Base-by-base conservation (phyloP, 2,888 invertebrate genomes). In the Scaptomyza tumidula region DNA sequence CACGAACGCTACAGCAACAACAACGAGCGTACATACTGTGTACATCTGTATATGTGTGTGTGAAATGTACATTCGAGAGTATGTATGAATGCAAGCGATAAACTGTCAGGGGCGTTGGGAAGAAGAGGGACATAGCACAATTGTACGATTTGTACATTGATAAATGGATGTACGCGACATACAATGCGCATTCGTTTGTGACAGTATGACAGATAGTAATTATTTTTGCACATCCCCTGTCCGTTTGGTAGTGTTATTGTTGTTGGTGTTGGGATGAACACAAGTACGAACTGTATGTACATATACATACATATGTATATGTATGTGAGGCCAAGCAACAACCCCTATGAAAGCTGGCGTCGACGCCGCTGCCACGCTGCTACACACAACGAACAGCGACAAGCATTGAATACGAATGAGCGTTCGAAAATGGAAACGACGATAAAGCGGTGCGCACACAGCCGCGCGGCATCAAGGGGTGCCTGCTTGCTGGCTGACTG, bases 351-450 rank as follows among this genome's bases (percentile, higher is more conserved):
- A 58, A 54, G 75, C 55, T 66, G 44, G 49, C 63, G 58, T 49
- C 54, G 71, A 65, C 67, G 63, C 74, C 71, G 63, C 70, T 74
- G 61, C 29, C 16, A 49, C 52, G n/a, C n/a, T 31, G 64, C 65
- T 44, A 27, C 60, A 45, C 57, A 27, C 59, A 49, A 61, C 72
- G 62, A 64, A 66, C 71, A 72, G 71, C 71, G 78, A 78, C 78
- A 75, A 71, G 71, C 78, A 78, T 67, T 75, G 78, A 78, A 78
- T 78, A 78, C 78, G 78, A 78, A 78, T 78, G 78, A 78, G 78
- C 52, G 75, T 57, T 75, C 54, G 52, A 78, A 78, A 78, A 71
- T 69, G 68, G 75, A 78, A 71, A 68, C 78, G 78, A 74, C 71
- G 75, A 78, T 78, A 78, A 78, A 78, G 78, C 77, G 77, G 71